phyloP scores from a whole-genome alignment of 2,888 invertebrate genomes.

The Calameuta filiformis region DNA sequence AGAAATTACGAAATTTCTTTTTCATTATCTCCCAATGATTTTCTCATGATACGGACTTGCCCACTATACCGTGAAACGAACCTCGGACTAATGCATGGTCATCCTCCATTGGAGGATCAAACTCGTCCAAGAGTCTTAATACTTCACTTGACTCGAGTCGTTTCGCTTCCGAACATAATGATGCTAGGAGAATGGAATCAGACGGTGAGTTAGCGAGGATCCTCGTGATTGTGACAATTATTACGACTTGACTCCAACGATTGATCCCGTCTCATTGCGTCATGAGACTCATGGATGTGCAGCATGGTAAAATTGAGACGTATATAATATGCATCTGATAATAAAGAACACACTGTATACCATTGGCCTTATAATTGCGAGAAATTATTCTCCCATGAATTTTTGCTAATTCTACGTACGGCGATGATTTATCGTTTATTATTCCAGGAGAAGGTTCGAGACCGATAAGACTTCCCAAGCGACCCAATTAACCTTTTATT shows the following conservation, averaged over 20 bases:
- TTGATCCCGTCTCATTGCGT: constrained; percentile 57
- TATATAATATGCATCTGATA: neutral
- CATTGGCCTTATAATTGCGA: neutral
- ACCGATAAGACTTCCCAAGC: neutral
- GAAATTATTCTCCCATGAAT: neutral
- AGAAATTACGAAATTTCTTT: neutral
- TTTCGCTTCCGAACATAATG: constrained; percentile 6
- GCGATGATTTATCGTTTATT: neutral
- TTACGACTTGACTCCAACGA: constrained; percentile 61
- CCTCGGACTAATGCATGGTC: neutral
- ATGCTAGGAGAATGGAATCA: constrained; percentile 30
- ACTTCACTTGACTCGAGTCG: constrained; percentile 14
- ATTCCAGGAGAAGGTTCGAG: neutral
- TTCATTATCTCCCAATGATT: neutral
- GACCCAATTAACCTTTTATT: neutral
- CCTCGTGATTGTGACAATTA: constrained; percentile 62
- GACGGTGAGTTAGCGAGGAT: constrained; percentile 48
- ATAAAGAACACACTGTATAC: neutral
- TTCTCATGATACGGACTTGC: neutral
- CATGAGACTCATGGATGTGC: constrained; percentile 25
- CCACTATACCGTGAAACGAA: neutral
- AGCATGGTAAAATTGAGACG: neutral
- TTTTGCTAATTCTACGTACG: neutral
- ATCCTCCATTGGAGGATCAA: neutral
- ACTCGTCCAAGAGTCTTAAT: neutral